Conservation (phyloP, 2,113 vertebrate species). For the Mesembrinibis cayennensis region DNA sequence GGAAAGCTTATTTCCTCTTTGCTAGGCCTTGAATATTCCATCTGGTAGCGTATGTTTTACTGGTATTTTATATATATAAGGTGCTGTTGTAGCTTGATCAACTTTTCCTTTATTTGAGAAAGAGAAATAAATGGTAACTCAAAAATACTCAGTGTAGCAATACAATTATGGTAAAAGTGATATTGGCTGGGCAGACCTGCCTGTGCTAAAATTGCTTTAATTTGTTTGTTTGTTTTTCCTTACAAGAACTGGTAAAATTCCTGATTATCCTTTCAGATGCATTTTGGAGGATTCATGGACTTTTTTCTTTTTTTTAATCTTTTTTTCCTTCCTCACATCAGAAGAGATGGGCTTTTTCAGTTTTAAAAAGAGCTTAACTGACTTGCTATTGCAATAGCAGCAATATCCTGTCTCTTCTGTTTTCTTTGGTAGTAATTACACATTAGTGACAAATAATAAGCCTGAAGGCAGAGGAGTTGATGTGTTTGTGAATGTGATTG, state of each 20-base stretch:
- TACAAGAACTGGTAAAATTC: not conserved
- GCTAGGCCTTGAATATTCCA: not conserved
- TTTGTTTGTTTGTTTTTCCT: not conserved
- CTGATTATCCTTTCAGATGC: not conserved
- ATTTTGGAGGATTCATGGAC: not conserved
- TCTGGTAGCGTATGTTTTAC: not conserved
- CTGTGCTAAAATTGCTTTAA: not conserved
- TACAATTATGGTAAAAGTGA: not conserved
- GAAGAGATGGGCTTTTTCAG: not conserved
- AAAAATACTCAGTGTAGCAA: fast-evolving
- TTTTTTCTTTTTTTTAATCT: not conserved
- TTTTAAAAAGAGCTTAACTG: not conserved
- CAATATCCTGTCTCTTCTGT: not conserved
- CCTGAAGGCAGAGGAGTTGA: not conserved
- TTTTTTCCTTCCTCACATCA: not conserved
- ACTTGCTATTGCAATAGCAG: not conserved
- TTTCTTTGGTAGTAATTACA: slow-evolving; percentile 11
- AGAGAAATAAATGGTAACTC: not conserved
- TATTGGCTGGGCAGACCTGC: not conserved
- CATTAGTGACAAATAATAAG: not conserved
- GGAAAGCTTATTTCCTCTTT: not conserved
- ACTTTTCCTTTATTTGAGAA: not conserved
- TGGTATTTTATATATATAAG: not conserved
- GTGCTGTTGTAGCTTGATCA: not conserved
- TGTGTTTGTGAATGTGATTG: slow-evolving; percentile 25